Conservation (phyloP, 2,797 vertebrate genomes). For the Odontamblyopus lacepedii region DNA sequence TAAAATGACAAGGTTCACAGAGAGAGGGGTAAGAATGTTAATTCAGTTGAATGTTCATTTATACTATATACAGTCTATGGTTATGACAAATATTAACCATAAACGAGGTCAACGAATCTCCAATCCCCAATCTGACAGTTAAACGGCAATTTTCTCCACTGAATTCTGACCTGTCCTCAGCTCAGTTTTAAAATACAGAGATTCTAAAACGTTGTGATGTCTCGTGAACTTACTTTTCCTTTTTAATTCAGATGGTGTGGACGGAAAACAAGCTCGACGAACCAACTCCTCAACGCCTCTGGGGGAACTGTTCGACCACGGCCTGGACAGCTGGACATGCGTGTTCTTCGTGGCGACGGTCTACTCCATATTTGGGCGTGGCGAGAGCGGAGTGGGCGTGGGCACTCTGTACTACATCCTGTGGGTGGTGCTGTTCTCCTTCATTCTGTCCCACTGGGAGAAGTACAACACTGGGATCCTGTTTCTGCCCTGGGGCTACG, state of each 20-base stretch:
- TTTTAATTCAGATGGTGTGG: constrained; percentile 85
- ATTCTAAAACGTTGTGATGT: no score
- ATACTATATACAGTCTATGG: no score
- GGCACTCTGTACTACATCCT: constrained; percentile 89
- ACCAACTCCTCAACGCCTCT: constrained; percentile 95
- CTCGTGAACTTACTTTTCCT: not conserved
- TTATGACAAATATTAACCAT: no score
- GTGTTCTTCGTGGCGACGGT: constrained; percentile 94
- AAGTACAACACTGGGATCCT: constrained; percentile 98
- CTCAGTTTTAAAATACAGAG: no score
- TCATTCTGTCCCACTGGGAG: constrained; percentile 99
- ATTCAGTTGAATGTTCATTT: no score
- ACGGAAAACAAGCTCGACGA: constrained; percentile 95
- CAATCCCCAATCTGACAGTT: no score
- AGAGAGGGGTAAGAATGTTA: no score
- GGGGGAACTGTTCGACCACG: constrained; percentile 97
- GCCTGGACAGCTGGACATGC: constrained; percentile 97
- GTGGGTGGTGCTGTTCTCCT: constrained; percentile 97
- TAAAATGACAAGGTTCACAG: no score
- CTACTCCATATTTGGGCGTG: constrained; percentile 95
- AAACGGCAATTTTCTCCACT: no score
- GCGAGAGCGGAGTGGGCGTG: constrained; percentile 87
- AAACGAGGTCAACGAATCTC: no score
- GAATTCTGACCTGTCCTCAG: no score
- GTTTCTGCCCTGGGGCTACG: constrained; percentile 98